Base-by-base conservation (phyloP, 2,888 invertebrate species). In the Drosophila yooni region DNA sequence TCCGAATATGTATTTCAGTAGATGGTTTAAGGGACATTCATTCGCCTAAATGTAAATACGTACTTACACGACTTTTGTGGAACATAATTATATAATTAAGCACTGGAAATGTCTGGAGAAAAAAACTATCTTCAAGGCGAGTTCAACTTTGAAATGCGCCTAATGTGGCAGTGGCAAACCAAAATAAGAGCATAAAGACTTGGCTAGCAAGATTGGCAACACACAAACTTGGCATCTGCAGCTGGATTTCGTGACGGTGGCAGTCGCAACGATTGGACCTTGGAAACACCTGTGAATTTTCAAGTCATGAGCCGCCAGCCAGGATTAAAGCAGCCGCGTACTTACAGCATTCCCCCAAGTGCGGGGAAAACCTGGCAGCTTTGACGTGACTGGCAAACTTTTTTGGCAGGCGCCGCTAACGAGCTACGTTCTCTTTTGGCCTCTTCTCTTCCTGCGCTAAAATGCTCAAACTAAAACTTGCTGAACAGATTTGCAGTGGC, bases 161-260 rank as follows among this genome's bases (percentile, higher is more conserved):
- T 76, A 71, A 80, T 80, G 62, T 72, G 66, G 71, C 63, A 54
- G 59, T 58, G 58, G 34, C 50, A 56, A 29, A 52, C 46, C 38
- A 53, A 75, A 59, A 31, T 54, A 68, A 43, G 31, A 67, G 69
- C 25, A 63, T 56, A 59, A 57, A 71, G 29, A 43, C 43, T 33
- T 33, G 34, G 33, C 25, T 62, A 31, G 36, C 43, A 65, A 54
- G 58, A 79, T 70, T 74, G 66, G 79, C 82, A 78, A 51, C 76
- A 88, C 88, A 88, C 88, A 90, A 85, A 85, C 86, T 88, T 90
- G 90, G 80, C 90, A 88, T 77, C 88, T 88, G 90, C 73, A 62
- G 67, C 8, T 54, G 56, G 53, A 74, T 65, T 65, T 62, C 61
- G 70, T 68, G 66, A 53, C 36, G 66, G 50, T 67, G 62, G 27